Conservation (phyloP, 2,888 invertebrate genomes). For the Leucania comma region DNA sequence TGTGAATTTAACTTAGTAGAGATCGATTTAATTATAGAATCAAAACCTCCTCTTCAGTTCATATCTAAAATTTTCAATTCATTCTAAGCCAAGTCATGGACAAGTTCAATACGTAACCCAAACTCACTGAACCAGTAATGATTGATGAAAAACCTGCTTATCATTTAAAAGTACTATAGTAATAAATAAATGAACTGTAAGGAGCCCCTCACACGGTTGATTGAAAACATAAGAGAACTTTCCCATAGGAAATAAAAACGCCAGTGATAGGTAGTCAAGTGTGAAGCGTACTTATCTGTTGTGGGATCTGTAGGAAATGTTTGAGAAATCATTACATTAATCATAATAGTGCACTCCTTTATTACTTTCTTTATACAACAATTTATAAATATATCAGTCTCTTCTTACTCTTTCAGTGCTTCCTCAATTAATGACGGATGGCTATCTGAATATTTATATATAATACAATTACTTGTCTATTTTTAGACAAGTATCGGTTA, state of each 20-base stretch:
- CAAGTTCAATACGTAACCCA: slow-evolving; percentile 10
- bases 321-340: neutral
- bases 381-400: too few relatives aligned
- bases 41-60: neutral
- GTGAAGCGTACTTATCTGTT: neutral
- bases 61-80: neutral
- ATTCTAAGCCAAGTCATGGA: neutral
- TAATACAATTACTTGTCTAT: too few relatives aligned
- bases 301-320: neutral
- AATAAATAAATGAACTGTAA: slow-evolving; percentile 50
- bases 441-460: too few relatives aligned
- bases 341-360: neutral
- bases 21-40: neutral
- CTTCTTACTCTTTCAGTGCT: neutral
- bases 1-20: too few relatives aligned
- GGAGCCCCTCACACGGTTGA: slow-evolving; percentile 21
- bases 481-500: too few relatives aligned
- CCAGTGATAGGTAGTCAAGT: neutral
- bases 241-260: slow-evolving; percentile 36
- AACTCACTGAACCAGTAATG: slow-evolving; percentile 21
- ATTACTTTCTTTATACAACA: too few relatives aligned
- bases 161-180: slow-evolving; percentile 19
- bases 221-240: slow-evolving; percentile 47
- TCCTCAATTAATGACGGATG: neutral
- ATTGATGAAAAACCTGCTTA: slow-evolving; percentile 32